phyloP scores from a whole-genome alignment of 2,888 invertebrate species.

The Mechanitis messenoides region DNA sequence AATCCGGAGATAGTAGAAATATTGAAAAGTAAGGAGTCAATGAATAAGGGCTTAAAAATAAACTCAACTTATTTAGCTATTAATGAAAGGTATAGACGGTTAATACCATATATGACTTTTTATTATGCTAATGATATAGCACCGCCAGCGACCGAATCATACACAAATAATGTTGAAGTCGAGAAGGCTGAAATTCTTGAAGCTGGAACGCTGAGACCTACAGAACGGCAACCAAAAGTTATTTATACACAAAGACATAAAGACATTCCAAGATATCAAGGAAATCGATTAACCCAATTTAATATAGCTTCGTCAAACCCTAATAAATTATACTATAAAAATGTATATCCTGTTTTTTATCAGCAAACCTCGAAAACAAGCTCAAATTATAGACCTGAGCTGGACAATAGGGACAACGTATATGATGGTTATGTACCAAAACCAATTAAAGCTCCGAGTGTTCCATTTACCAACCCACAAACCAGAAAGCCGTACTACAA shows the following conservation, averaged over 20 bases:
- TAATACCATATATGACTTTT: conserved; percentile 90
- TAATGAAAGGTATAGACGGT: conserved; percentile 83
- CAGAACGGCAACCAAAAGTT: conserved; percentile 53
- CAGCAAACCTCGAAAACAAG: conserved; percentile 44
- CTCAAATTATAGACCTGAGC: conserved; percentile 46
- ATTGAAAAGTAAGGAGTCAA: conserved; percentile 17
- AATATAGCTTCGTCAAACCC: conserved; percentile 70
- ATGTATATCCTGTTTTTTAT: conserved; percentile 44
- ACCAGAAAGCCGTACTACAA: conserved; percentile 55
- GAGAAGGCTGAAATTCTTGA: conserved; percentile 65
- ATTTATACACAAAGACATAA: conserved; percentile 47
- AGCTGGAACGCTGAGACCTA: conserved; percentile 42
- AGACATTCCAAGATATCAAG: conserved; percentile 68
- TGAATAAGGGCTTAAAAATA: conserved; percentile 26
- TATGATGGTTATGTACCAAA: conserved; percentile 47
- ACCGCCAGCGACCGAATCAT: conserved; percentile 56
- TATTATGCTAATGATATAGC: conserved; percentile 80
- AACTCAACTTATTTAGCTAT: conserved; percentile 63
- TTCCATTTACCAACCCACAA: conserved; percentile 36
- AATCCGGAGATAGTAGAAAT: conserved; percentile 37
- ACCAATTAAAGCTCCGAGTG: conserved; percentile 44
- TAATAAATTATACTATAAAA: conserved; percentile 60
- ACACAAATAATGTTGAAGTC: conserved; percentile 53
- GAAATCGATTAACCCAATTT: conserved; percentile 65
- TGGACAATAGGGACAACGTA: conserved; percentile 43